Conservation (phyloP, 2,113 vertebrate species). For the Eulemur rufifrons region DNA sequence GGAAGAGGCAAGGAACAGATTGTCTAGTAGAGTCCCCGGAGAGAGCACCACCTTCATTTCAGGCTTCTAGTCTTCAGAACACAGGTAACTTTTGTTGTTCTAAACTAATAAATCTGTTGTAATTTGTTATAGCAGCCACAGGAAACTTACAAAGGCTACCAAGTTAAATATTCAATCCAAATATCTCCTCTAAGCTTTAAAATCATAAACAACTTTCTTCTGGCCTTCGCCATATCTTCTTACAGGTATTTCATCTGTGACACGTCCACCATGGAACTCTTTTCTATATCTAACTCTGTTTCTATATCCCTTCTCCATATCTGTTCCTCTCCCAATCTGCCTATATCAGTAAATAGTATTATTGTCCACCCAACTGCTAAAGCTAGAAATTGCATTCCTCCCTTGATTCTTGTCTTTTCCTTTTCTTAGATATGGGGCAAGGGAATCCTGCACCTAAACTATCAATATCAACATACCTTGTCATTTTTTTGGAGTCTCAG, state of each 20-base stretch:
- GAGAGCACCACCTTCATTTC: neutral
- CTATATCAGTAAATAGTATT: neutral
- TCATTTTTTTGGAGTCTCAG: neutral
- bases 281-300: neutral
- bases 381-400: neutral
- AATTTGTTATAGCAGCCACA: neutral
- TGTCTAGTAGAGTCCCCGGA: neutral
- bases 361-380: neutral
- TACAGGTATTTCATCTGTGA: neutral
- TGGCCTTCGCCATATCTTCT: neutral
- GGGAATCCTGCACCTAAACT: neutral
- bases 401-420: neutral
- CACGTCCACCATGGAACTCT: neutral
- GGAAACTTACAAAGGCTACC: neutral
- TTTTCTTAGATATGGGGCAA: neutral
- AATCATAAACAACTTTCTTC: neutral
- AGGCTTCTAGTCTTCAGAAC: neutral
- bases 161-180: neutral
- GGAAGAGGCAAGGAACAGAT: neutral
- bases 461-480: neutral
- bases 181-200: neutral
- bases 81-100: neutral
- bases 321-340: neutral
- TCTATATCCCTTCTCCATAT: neutral
- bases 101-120: neutral